Conservation (phyloP, 1,140 invertebrate genomes). For the Cyrtorhinus lividipennis region DNA sequence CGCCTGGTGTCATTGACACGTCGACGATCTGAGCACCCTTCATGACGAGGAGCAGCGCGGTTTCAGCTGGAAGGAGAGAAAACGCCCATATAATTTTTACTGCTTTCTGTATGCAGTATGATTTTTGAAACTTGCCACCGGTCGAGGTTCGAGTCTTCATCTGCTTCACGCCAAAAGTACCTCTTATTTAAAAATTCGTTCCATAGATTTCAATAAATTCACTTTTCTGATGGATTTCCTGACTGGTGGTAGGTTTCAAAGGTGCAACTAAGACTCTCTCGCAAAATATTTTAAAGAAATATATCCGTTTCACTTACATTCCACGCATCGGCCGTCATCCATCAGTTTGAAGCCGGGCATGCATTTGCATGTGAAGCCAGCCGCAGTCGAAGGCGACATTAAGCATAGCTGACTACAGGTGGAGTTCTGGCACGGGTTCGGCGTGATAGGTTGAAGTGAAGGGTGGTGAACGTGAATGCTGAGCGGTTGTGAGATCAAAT, state of each 20-base stretch:
- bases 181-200: no score
- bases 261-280: no score
- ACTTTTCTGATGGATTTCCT: no score
- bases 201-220: no score
- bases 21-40: slow-evolving; percentile 80
- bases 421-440: slow-evolving; percentile 66
- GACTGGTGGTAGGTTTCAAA: no score
- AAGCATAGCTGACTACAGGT: slow-evolving; percentile 85
- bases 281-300: no score
- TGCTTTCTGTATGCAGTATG: no score
- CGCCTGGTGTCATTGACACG: slow-evolving; percentile 55
- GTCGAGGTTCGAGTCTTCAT: no score
- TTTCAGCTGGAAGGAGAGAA: slow-evolving; percentile 69
- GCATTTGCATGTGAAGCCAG: slow-evolving; percentile 80
- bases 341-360: slow-evolving; percentile 66
- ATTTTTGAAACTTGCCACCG: no score
- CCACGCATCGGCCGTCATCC: slow-evolving; percentile 53
- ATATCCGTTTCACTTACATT: no score
- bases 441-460: slow-evolving; percentile 69
- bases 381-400: slow-evolving; percentile 50
- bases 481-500: slow-evolving; percentile 83
- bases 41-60: slow-evolving; percentile 78
- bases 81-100: no score
- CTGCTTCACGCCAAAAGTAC: no score
- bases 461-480: slow-evolving; percentile 91